These are phyloP conservation scores for Pelodytes ibericus DNA, from an alignment of 2,797 vertebrate species.

Conservation along the genomic window DNA sequence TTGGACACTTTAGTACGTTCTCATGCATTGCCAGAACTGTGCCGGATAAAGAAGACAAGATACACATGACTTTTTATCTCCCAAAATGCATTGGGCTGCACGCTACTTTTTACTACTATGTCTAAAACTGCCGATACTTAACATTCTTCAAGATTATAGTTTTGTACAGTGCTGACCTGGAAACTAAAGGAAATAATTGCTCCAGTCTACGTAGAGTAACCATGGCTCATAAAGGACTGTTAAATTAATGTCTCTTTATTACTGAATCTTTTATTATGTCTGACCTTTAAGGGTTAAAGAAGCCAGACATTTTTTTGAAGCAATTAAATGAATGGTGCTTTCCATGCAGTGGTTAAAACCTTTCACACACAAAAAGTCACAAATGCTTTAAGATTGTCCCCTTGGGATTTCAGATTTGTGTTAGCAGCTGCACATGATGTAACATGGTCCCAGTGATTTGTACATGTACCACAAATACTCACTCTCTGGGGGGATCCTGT, in stretches of 20 bases:
- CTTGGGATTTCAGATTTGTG: neutral
- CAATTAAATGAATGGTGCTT: neutral
- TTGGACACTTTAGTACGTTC: slow-evolving; percentile 96
- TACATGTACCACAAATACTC: slow-evolving; percentile 66
- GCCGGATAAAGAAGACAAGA: neutral
- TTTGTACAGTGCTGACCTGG: no score
- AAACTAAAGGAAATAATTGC: no score
- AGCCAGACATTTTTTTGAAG: neutral
- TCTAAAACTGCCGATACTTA: no score
- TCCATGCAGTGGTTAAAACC: neutral
- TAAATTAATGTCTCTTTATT: no score
- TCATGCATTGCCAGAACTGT: slow-evolving; percentile 97
- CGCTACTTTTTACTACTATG: no score
- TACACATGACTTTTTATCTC: no score
- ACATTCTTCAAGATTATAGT: no score
- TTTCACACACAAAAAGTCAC: neutral
- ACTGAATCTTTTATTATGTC: no score
- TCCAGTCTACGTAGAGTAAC: no score
- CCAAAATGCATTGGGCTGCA: no score
- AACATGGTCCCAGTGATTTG: neutral
- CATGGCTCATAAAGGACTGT: no score
- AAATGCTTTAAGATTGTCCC: neutral
- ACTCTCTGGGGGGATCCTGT: slow-evolving; percentile 98
- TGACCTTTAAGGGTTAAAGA: no score
- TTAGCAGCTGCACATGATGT: neutral